phyloP scores from a whole-genome alignment of 2,888 invertebrate species.

The Sialis lutaria region DNA sequence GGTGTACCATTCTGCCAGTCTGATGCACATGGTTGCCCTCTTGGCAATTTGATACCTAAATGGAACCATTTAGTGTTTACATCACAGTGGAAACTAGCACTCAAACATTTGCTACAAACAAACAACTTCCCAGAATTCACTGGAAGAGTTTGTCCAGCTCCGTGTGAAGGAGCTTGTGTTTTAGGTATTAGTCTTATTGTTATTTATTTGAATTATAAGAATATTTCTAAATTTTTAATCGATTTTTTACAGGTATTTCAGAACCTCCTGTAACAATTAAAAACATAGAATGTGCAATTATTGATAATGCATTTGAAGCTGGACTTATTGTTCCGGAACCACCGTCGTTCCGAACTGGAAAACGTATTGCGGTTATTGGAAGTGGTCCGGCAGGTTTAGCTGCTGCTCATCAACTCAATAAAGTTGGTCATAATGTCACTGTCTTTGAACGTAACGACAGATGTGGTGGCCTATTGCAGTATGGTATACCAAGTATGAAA shows the following conservation, averaged over 20 bases:
- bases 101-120: constrained; percentile 85
- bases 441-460: constrained; percentile 96
- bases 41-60: constrained; percentile 97
- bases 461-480: constrained; percentile 85
- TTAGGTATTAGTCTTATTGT: constrained; percentile 31
- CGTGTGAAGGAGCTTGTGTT: constrained; percentile 97
- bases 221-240: too few relatives aligned
- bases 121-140: constrained; percentile 86
- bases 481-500: constrained; percentile 99
- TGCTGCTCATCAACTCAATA: constrained; percentile 93
- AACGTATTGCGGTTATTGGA: constrained; percentile 77
- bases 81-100: constrained; percentile 86
- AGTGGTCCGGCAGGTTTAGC: constrained; percentile 90
- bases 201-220: too few relatives aligned
- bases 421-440: constrained; percentile 90
- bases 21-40: constrained; percentile 80
- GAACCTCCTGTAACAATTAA: constrained; percentile 97
- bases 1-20: constrained; percentile 98
- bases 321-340: constrained; percentile 81
- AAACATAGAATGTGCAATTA: constrained; percentile 97
- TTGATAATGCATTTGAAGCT: constrained; percentile 93
- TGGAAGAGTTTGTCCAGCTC: constrained; percentile 77
- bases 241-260: constrained; percentile 43
- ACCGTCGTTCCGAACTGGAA: constrained; percentile 47
- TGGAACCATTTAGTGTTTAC: constrained; percentile 97